Evolutionary conservation across 2,113 vertebrate species (phyloP).

Genomic region (Eurystomus gularis): DNA sequence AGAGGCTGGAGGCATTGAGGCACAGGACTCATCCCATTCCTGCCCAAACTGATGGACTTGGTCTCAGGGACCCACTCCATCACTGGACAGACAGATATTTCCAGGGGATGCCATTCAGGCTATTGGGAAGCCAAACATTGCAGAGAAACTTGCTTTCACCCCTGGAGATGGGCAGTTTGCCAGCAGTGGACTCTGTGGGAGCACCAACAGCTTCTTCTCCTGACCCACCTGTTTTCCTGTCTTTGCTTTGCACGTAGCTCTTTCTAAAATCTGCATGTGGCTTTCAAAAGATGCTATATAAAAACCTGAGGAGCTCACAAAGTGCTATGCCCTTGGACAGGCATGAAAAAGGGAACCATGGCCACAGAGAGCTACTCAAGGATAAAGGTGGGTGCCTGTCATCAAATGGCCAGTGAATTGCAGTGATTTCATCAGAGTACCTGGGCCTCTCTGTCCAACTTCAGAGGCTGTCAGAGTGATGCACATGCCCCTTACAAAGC

Average conservation of each 20-base stretch:
- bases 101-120: not conserved
- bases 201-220: not conserved
- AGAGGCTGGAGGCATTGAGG: not conserved
- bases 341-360: not conserved
- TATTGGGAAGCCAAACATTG: not conserved
- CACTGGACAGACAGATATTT: not conserved
- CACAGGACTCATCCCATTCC: not conserved
- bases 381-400: not conserved
- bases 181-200: not conserved
- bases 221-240: not conserved
- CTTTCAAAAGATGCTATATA: not conserved
- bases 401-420: not conserved
- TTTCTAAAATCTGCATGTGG: not conserved
- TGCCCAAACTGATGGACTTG: not conserved
- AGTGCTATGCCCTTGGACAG: not conserved
- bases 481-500: not conserved
- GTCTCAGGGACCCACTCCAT: not conserved
- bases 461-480: not conserved
- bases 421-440: not conserved
- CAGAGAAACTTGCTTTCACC: not conserved
- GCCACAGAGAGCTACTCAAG: fast-evolving
- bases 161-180: not conserved
- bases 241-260: not conserved
- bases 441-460: not conserved
- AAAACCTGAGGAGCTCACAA: not conserved